Evolutionary conservation across 2,888 invertebrate genomes (phyloP).

Genomic region (Eristalis intricaria): DNA sequence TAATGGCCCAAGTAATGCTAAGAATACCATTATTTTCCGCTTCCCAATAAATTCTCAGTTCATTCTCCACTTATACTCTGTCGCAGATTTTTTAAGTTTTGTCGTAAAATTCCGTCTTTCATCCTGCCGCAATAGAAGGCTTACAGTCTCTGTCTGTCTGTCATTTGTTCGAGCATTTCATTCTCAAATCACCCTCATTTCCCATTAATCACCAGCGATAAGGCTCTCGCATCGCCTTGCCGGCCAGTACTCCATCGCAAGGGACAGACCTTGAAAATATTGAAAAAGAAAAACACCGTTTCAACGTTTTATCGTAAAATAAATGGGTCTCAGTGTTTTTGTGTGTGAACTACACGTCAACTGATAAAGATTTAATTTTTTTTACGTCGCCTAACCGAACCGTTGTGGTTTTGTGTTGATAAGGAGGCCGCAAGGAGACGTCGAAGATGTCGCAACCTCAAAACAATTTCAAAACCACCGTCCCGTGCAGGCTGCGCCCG

Average conservation of each 20-base stretch:
- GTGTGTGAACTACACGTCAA: conserved; percentile 1
- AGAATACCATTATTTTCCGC: too few relatives aligned
- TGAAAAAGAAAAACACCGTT: conserved; percentile 13
- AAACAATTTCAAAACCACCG: neutral
- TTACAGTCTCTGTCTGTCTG: neutral
- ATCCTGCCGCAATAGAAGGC: too few relatives aligned
- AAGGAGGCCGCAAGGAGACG: neutral
- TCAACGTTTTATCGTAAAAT: neutral
- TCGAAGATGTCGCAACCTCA: neutral
- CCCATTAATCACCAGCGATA: neutral
- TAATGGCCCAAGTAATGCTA: too few relatives aligned
- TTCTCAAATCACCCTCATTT: neutral
- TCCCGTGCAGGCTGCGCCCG: neutral
- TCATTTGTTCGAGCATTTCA: neutral
- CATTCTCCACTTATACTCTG: too few relatives aligned
- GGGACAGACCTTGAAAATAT: neutral
- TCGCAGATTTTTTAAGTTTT: too few relatives aligned
- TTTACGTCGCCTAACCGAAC: neutral
- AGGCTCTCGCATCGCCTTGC: neutral
- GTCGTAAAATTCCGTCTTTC: too few relatives aligned
- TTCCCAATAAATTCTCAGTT: too few relatives aligned
- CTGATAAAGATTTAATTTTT: conserved; percentile 10
- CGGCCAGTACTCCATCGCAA: neutral
- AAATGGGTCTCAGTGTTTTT: neutral
- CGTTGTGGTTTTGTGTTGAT: neutral